These are phyloP conservation scores for Lophura nycthemera DNA, from an alignment of 2,113 vertebrate species.

Conservation along the genomic window DNA sequence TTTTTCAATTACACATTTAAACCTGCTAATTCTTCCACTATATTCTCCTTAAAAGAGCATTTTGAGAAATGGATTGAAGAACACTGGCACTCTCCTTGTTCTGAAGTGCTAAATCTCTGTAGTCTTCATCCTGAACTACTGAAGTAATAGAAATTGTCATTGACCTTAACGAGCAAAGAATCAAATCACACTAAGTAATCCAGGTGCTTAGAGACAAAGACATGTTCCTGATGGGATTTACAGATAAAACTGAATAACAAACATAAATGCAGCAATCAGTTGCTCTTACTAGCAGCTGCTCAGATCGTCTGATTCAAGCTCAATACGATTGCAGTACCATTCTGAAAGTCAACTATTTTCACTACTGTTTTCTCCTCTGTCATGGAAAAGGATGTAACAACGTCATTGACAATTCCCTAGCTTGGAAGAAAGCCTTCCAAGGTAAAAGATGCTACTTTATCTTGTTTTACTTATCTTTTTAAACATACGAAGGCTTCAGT, in stretches of 20 bases:
- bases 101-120: neutral
- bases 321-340: neutral
- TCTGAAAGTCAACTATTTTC: neutral
- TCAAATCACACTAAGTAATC: neutral
- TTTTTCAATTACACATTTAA: neutral
- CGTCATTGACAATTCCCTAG: neutral
- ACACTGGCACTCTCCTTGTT: neutral
- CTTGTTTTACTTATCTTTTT: neutral
- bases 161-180: neutral
- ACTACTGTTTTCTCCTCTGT: neutral
- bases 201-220: neutral
- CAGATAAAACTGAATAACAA: neutral
- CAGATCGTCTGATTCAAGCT: neutral
- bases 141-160: rapidly evolving
- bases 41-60: neutral
- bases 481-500: neutral
- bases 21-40: neutral
- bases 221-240: neutral
- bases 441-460: neutral
- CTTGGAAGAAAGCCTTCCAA: neutral
- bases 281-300: neutral
- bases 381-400: rapidly evolving
- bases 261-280: neutral
- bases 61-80: neutral
- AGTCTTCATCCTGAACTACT: neutral